Evolutionary conservation across 2,113 vertebrate species (phyloP).

Genomic region (Dasypus novemcinctus): DNA sequence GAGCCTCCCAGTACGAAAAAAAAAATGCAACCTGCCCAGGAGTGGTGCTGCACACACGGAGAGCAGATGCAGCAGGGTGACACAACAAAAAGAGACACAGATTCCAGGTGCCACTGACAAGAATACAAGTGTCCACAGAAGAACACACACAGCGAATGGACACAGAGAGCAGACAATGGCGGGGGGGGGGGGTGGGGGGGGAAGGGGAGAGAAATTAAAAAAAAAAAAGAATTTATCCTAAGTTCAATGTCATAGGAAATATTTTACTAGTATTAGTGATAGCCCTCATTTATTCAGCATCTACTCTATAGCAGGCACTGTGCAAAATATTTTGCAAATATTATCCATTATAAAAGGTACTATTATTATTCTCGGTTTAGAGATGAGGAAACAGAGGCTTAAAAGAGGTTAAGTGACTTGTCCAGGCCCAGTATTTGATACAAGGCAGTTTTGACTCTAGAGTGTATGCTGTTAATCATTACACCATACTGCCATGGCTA

Average conservation of each 20-base stretch:
- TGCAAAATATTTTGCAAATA: conserved; percentile 6
- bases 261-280: neutral
- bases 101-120: too few relatives aligned
- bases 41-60: too few relatives aligned
- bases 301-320: neutral
- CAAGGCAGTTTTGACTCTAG: neutral
- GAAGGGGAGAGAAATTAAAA: too few relatives aligned
- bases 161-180: too few relatives aligned
- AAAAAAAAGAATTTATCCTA: conserved; percentile 20
- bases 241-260: neutral
- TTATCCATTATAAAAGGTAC: neutral
- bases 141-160: too few relatives aligned
- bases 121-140: too few relatives aligned
- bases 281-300: neutral
- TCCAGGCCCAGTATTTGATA: neutral
- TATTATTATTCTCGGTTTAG: neutral
- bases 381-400: neutral
- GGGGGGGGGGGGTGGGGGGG: too few relatives aligned
- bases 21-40: too few relatives aligned
- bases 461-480: neutral
- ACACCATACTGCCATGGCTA: neutral
- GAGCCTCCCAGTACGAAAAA: too few relatives aligned
- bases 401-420: neutral
- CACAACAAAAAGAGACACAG: too few relatives aligned
- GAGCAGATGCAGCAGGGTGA: too few relatives aligned